Evolutionary conservation across 2,888 invertebrate species (phyloP), one percentile per base, ranked within the genome.

Genomic region (Marasmarcha lunaedactyla): DNA sequence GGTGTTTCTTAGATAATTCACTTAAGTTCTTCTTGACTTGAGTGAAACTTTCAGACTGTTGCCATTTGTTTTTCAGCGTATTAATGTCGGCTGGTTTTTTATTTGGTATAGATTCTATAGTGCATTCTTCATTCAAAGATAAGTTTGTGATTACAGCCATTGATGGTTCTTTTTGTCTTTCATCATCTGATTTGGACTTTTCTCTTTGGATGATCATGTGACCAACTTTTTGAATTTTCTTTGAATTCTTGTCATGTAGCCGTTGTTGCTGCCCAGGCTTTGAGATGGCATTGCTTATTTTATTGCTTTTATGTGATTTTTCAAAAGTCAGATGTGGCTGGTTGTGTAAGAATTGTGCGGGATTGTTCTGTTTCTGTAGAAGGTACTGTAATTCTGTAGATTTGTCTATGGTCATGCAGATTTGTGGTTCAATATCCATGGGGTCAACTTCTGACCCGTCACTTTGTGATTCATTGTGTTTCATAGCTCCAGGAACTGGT

Each of bases 91-190:
- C 72, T 0, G 78, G 67, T 35, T 68, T 66, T 35, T 78, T 71
- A 39, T 85, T 86, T 0, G 85, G 81, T 51, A 87, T 72, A 27
- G 78, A 70, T 47, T 87, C 87, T 44, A 88, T 77, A 0, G 87
- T 87, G 41, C 87, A 87, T 46, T 87, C 87, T 14, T 87, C 87
- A 34, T 86, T 87, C 40, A 87, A 68, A 0, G 83, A 68, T 9
- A 87, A 72, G 38, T 84, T 84, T 43, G 72, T 72, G 6, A 73
- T 46, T 1, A 71, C 44, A 1, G 66, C 58, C 1, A 60, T 14
- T 6, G 13, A 46, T 0, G 59, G 53, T 12, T 77, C 79, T 20
- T 54, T 66, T 0, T 54, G 25, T 44, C 54, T 50, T 33, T 69
- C 66, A 1, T 67, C 64, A 1, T 57, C 55, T 2, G 65, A 61